Base-by-base conservation (phyloP, 2,797 vertebrate species). In the Siniperca undulata region DNA sequence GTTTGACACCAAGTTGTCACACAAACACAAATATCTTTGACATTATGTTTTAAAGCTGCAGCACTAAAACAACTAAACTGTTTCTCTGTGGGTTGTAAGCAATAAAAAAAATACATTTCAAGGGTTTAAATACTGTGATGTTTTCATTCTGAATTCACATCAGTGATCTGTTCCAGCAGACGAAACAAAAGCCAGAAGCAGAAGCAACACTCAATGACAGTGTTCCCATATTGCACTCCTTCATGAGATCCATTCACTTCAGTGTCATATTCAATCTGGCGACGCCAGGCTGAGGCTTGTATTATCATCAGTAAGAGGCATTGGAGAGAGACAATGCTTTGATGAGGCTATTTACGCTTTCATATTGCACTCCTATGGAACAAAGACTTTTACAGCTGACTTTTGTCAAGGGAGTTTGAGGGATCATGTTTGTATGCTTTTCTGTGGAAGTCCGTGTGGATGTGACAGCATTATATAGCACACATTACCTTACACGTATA, bases 261-360 rank as follows among this genome's bases (percentile, higher is more conserved):
- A 34, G 58, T 74, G 81, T 77, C 87, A 83, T 40, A 71, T 77
- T 77, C 74, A 77, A 81, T 83, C 81, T 59, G 46, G 48, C 0
- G 38, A 38, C 7, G 38, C 5, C 62, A 11, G 50, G 44, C 50
- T 44, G 79, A 70, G 61, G 50, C 58, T 61, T 22, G 46, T n/a
- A 1, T 67, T 81, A 62, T 71, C 74, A 62, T 81, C 78, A 52
- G 53, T 44, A 42, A 59, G 71, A 73, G 44, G 77, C 38, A 70
- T 62, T 48, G 60, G 46, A 69, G 66, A 64, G 55, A 59, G 58
- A 59, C 2, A 2, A 44, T 22, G 30, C 30, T 71, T 73, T 81
- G 68, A 74, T 53, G 85, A 78, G 53, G 55, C 66, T 40, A 44
- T 79, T 82, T 83, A 74, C 55, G 40, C n/a, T 83, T 76, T 85